Conservation (phyloP, 2,113 vertebrate species). For the Ornithorhynchus anatinus region DNA sequence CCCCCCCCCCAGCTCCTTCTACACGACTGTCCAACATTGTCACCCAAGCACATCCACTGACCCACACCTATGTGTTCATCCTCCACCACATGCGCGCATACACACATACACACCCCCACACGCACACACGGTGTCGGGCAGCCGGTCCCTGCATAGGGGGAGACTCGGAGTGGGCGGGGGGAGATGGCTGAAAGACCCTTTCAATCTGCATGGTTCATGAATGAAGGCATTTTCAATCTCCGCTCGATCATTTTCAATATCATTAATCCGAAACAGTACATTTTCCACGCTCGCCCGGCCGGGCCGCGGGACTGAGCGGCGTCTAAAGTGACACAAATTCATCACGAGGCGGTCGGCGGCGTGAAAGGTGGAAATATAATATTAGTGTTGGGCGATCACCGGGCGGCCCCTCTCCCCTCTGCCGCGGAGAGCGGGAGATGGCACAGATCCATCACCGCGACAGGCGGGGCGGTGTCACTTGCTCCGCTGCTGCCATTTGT, state of each 20-base stretch:
- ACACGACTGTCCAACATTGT: no score
- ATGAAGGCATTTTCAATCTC: slow-evolving; percentile 98
- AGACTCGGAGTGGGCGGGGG: slow-evolving; percentile 51
- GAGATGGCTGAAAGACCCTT: slow-evolving; percentile 83
- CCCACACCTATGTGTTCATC: no score
- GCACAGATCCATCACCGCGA: slow-evolving; percentile 99
- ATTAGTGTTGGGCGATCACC: slow-evolving; percentile 93
- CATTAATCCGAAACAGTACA: slow-evolving; percentile 96
- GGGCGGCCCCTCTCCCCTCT: slow-evolving; percentile 66
- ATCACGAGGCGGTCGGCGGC: slow-evolving; percentile 78
- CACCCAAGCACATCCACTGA: no score
- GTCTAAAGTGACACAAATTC: slow-evolving; percentile 89
- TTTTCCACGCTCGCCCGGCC: slow-evolving; percentile 95
- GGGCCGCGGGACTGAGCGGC: slow-evolving; percentile 82
- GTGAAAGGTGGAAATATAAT: slow-evolving; percentile 88
- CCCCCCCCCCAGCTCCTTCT: no score
- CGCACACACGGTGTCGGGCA: not conserved
- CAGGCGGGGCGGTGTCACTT: slow-evolving; percentile 99
- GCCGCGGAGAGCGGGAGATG: slow-evolving; percentile 82
- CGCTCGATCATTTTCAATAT: slow-evolving; percentile 99
- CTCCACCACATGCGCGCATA: no score
- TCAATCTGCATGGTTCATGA: slow-evolving; percentile 90
- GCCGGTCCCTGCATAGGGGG: not conserved
- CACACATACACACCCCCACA: not conserved
- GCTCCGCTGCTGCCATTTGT: slow-evolving; percentile 94